Conservation (phyloP, 53 echinoderm and acorn worm species). For the Holothuria scabra region DNA sequence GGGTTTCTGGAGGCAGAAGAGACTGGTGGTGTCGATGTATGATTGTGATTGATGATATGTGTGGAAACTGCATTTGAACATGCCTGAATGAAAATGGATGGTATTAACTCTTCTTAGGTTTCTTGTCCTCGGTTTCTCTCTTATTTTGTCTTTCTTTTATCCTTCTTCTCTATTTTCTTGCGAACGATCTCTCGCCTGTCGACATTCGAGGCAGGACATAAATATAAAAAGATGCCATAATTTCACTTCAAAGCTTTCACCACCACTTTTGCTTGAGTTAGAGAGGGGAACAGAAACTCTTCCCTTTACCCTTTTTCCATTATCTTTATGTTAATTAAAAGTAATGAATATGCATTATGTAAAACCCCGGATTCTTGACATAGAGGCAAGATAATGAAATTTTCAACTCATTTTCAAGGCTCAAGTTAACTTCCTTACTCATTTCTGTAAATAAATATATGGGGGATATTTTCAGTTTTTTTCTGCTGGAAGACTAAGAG, state of each 20-base stretch:
- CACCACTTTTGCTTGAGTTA: constrained; percentile 36
- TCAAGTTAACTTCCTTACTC: too few species aligned
- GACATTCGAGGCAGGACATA: neutral
- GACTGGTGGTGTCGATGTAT: neutral
- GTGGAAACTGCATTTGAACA: constrained; percentile 19
- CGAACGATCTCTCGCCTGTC: neutral
- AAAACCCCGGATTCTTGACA: neutral
- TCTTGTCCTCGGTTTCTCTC: constrained; percentile 32
- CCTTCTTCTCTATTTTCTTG: neutral
- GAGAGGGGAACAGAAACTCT: constrained; percentile 20
- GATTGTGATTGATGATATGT: constrained; percentile 28
- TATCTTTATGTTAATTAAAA: too few species aligned
- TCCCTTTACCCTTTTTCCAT: neutral
- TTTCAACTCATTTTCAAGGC: too few species aligned
- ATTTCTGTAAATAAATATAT: too few species aligned
- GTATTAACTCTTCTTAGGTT: constrained; percentile 22
- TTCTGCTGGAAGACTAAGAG: too few species aligned
- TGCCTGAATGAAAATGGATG: constrained; percentile 3
- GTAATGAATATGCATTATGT: too few species aligned
- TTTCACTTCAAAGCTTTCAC: neutral
- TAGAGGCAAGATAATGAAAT: too few species aligned
- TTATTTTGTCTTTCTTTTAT: neutral
- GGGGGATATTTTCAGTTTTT: too few species aligned
- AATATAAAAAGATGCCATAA: too few species aligned
- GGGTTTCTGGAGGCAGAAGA: too few species aligned